phyloP scores from a whole-genome alignment of 2,113 vertebrate species.

The Electrona antarctica region DNA sequence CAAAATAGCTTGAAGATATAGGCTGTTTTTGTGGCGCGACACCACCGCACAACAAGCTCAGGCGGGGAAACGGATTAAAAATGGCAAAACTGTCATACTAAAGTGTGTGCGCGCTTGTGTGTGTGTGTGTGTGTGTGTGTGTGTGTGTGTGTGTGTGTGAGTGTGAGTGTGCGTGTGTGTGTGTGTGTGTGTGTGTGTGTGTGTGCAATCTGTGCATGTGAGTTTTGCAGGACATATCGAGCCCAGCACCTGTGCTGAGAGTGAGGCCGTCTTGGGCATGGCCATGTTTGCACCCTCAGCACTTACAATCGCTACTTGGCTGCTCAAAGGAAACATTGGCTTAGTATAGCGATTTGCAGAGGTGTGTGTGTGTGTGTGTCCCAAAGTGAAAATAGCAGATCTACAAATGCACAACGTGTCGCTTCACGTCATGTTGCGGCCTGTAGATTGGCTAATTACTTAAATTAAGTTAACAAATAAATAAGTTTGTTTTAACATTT shows the following conservation, averaged over 20 bases:
- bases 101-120: neutral
- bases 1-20: no score
- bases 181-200: slow-evolving; percentile 4
- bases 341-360: neutral
- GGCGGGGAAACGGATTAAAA: no score
- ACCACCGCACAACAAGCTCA: no score
- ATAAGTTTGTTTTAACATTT: no score
- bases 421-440: no score
- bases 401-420: no score
- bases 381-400: no score
- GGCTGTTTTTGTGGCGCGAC: no score
- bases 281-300: slow-evolving; percentile 25
- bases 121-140: neutral
- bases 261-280: slow-evolving; percentile 12
- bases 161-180: slow-evolving; percentile 5
- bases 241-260: slow-evolving; percentile 14
- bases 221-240: slow-evolving; percentile 18
- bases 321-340: neutral
- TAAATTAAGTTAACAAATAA: no score
- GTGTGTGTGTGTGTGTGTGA: slow-evolving; percentile 1
- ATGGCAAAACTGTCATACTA: no score
- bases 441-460: no score
- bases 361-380: neutral
- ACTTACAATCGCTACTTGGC: slow-evolving; percentile 13
- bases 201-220: neutral